These are phyloP conservation scores for Rhinoderma darwinii DNA, from an alignment of 2,113 vertebrate species.

Conservation along the genomic window DNA sequence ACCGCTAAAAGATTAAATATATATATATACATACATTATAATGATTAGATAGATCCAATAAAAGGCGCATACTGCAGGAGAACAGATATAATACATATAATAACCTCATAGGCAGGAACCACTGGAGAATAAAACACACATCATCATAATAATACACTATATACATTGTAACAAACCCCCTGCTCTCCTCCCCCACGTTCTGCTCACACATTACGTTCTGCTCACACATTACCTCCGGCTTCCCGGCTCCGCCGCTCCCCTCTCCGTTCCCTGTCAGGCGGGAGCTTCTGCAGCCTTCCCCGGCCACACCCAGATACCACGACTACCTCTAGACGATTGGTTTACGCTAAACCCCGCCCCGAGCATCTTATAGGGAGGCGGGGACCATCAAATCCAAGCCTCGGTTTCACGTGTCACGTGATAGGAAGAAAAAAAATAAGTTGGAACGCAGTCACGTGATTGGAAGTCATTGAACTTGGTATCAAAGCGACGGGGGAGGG, in stretches of 20 bases:
- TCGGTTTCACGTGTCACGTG: background rate
- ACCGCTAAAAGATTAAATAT: too few species aligned
- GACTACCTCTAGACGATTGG: background rate
- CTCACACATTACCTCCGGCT: too few species aligned
- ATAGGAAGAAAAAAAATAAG: background rate
- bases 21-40: too few species aligned
- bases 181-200: too few species aligned
- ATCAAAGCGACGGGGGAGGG: too few species aligned
- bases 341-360: background rate
- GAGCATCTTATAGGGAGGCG: background rate
- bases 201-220: too few species aligned
- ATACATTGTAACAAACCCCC: background rate
- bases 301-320: conserved; percentile 52
- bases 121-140: background rate
- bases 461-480: too few species aligned
- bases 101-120: too few species aligned
- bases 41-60: too few species aligned
- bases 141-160: background rate
- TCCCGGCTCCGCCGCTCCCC: conserved; percentile 32
- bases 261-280: conserved; percentile 49
- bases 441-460: conserved; percentile 39
- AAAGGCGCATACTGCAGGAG: too few species aligned
- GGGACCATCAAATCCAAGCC: background rate
- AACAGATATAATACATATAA: background rate
- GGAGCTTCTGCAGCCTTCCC: conserved; percentile 12